phyloP scores from a whole-genome alignment of 2,797 vertebrate species.

The Arnoldichthys spilopterus region DNA sequence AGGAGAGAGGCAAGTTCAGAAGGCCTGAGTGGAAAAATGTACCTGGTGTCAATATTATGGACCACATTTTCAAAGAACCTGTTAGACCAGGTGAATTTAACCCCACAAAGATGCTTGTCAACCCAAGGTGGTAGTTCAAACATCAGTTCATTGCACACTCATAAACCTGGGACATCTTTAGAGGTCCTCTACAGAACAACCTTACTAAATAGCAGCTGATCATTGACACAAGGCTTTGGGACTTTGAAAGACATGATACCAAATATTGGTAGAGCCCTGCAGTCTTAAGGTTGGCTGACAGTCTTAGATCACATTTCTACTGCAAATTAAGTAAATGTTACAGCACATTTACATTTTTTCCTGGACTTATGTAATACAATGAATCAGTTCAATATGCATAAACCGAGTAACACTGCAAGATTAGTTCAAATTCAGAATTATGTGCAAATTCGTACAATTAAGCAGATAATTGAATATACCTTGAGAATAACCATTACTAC shows the following conservation, averaged over 20 bases:
- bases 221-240: conserved; percentile 64
- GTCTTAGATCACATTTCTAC: too few species aligned
- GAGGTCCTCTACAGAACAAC: conserved; percentile 43
- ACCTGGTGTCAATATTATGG: conserved; percentile 62
- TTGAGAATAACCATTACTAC: too few species aligned
- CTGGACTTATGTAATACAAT: too few species aligned
- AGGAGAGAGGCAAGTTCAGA: conserved; percentile 51
- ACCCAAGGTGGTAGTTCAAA: conserved; percentile 63
- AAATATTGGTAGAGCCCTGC: conserved; percentile 44
- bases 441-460: too few species aligned
- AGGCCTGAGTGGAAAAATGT: conserved; percentile 42
- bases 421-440: too few species aligned
- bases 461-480: too few species aligned
- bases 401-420: too few species aligned
- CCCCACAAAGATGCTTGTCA: conserved; percentile 62
- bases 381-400: too few species aligned
- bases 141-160: conserved; percentile 58
- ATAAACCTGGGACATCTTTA: conserved; percentile 31
- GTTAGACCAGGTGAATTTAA: conserved; percentile 43
- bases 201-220: conserved; percentile 51
- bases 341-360: too few species aligned
- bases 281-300: conserved; percentile 32
- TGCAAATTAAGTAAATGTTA: too few species aligned
- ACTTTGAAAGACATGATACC: conserved; percentile 49
- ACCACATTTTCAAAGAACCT: conserved; percentile 64